Evolutionary conservation across 1,140 invertebrate genomes (phyloP), one percentile per base, ranked within the genome.

Genomic region (Caenorhabditis brenneri): DNA sequence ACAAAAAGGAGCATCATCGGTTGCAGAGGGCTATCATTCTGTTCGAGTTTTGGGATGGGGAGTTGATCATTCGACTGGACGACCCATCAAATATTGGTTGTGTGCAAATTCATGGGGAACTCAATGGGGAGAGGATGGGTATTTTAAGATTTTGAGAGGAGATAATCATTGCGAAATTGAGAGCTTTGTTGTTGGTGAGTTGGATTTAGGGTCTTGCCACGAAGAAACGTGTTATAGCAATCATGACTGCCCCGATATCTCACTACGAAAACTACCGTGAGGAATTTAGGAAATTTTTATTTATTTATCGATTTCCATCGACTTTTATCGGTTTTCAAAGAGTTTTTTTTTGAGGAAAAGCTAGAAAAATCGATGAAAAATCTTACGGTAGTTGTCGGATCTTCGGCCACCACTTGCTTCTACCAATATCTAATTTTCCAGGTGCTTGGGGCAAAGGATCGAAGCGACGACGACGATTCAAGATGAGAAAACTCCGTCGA

Each of bases 41-140:
- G 95, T 97, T 0, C 93, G 95, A 88, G 94, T 98, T 86, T 91
- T 97, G 0, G 96, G 96, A 27, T 96, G 95, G 95, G 95, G 95
- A 10, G 94, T 95, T 90, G 94, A 96, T 86, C 94, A 96, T 84
- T 69, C 85, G 65, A 90, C 91, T 46, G 89, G 91, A 31, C 91
- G 92, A 42, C 88, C 89, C 48, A 91, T 92, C 12, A 91, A 94
- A 92, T 97, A 95, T 89, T 91, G 96, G 96, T 92, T 95, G 87
- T 95, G 94, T 29, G 95, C 95, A 53, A 93, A 97, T 91, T 96
- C 95, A 7, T 98, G 96, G 96, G 96, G 96, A 4, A 86, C 89
- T 0, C 91, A 93, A 48, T 98, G 96, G 96, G 96, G 96, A 9
- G 95, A 97, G 91, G 91, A 94, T 60, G 96, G 95, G 0, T 94